Percentiles rank a stretch among this genome's conserved stretches.
phyloP scores from a whole-genome alignment of 2,888 invertebrate genomes.

The Branchellion lobata region DNA sequence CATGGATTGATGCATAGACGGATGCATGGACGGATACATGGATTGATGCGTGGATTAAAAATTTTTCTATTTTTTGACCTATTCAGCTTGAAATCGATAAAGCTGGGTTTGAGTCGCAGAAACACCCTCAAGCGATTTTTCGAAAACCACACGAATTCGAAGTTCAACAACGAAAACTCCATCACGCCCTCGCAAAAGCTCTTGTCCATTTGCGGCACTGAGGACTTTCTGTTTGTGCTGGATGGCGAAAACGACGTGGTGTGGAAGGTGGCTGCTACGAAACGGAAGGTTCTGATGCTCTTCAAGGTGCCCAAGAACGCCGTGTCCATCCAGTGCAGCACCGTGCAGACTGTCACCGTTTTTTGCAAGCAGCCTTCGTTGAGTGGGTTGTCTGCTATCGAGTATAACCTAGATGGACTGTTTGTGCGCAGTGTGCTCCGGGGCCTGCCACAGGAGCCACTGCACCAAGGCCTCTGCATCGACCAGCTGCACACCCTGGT shows the following conservation, averaged over 20 bases:
- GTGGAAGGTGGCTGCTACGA: neutral
- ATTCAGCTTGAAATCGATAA: neutral
- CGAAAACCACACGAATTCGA: neutral
- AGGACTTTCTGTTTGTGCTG: neutral
- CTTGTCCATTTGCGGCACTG: neutral
- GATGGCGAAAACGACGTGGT: neutral
- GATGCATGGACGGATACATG: no score
- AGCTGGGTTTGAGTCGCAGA: constrained; percentile 4
- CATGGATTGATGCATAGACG: no score
- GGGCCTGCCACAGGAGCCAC: neutral
- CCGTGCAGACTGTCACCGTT: neutral
- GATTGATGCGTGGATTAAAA: no score
- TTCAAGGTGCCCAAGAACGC: neutral
- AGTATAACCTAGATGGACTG: constrained; percentile 10
- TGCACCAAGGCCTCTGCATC: constrained; percentile 1
- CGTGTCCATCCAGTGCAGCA: neutral
- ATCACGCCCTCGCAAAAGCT: constrained; percentile 9
- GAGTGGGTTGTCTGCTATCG: constrained; percentile 1
- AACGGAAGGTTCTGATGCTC: neutral
- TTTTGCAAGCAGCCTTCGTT: neutral
- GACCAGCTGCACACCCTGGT: neutral
- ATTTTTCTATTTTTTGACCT: no score
- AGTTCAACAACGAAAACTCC: neutral
- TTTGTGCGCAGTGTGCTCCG: neutral
- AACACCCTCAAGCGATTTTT: neutral